Percentiles rank a stretch among this genome's conserved stretches.
phyloP scores from a whole-genome alignment of 1,140 invertebrate genomes.

The Macrobrachium rosenbergii region DNA sequence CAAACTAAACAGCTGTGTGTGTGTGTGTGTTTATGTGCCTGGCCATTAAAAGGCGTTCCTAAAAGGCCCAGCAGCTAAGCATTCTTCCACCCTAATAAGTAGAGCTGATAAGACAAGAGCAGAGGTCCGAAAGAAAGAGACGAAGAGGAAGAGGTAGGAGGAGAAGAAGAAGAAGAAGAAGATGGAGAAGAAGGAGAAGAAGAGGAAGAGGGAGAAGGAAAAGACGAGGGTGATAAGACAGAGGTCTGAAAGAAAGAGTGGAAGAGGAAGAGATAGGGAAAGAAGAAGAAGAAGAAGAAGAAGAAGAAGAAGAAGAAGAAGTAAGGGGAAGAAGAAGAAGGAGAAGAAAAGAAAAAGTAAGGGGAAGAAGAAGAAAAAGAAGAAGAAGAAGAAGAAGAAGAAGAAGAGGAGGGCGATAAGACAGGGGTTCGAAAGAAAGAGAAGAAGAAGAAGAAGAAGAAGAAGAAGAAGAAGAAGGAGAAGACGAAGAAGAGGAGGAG shows the following conservation, averaged over 20 bases:
- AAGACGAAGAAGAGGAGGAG: too few species aligned
- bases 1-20: neutral
- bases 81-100: slow-evolving; percentile 4
- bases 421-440: too few species aligned
- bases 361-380: neutral
- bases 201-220: too few species aligned
- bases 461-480: neutral
- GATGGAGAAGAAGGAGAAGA: neutral
- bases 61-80: slow-evolving; percentile 2
- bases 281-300: neutral
- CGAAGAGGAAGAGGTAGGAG: neutral
- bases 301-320: too few species aligned
- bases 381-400: too few species aligned
- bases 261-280: neutral
- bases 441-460: neutral
- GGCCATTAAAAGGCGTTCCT: slow-evolving; percentile 1
- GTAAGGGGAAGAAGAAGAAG: neutral
- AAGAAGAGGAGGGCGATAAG: too few species aligned
- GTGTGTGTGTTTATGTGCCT: neutral
- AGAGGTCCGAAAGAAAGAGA: neutral
- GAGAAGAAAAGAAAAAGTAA: too few species aligned
- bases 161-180: neutral
- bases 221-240: too few species aligned
- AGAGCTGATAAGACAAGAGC: slow-evolving; percentile 31
- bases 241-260: too few species aligned